phyloP scores from a whole-genome alignment of 2,113 vertebrate genomes.

The Chaetodon auriga region DNA sequence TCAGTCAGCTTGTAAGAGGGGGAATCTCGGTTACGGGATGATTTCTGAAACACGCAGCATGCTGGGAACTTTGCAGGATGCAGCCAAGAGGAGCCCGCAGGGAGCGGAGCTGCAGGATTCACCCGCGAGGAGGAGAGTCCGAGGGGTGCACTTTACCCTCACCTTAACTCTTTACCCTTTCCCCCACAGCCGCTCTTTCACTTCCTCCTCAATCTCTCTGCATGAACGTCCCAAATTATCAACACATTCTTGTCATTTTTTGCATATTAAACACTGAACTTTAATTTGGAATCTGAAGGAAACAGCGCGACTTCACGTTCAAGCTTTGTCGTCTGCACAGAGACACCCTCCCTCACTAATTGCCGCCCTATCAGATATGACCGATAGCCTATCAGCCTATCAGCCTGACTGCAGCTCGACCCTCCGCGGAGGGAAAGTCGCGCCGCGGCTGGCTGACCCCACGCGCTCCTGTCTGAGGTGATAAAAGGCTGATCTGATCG shows the following conservation, averaged over 20 bases:
- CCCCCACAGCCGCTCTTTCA: not conserved
- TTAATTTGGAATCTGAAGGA: not conserved
- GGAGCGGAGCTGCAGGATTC: not conserved
- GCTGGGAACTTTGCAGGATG: conserved; percentile 20
- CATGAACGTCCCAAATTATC: not conserved
- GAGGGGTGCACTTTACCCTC: conserved; percentile 43
- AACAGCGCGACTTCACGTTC: rapidly evolving
- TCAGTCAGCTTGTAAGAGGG: not conserved
- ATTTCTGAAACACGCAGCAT: conserved; percentile 20
- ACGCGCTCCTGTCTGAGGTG: conserved; percentile 41
- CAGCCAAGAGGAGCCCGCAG: not conserved
- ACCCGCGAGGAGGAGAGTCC: not conserved
- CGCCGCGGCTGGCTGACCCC: conserved; percentile 22
- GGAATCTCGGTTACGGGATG: not conserved
- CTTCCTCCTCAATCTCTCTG: not conserved
- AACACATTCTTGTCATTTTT: not conserved
- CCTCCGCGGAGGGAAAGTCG: not conserved
- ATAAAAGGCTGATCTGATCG: conserved; percentile 28
- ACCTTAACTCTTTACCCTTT: conserved; percentile 29
- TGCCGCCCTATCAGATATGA: conserved; percentile 19
- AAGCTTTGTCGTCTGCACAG: not conserved
- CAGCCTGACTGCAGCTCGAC: conserved; percentile 17
- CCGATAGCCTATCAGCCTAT: conserved; percentile 40
- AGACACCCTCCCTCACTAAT: not conserved
- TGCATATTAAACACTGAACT: not conserved